Base-by-base conservation (phyloP, 2,797 vertebrate genomes). In the Diglossa cyanea region DNA sequence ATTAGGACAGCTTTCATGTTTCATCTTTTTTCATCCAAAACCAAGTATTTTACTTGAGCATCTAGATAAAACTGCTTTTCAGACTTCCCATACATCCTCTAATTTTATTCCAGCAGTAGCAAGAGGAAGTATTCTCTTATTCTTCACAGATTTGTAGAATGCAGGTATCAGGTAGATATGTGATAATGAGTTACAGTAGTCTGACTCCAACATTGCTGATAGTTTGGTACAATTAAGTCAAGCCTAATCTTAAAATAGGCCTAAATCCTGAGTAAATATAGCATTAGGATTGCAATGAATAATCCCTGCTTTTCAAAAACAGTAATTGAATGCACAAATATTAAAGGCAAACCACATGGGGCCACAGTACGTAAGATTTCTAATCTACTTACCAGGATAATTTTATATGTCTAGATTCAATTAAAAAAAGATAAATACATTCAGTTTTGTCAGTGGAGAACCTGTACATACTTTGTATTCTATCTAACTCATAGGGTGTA, bases 381-480 rank as follows among this genome's bases (percentile, higher is more conserved):
- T 97, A 97, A 98, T 98, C 96, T 97, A 94, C 93, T 98, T 98
- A 97, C 94, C 88, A 79, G 91, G 70, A 96, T 96, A 70, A 96
- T 95, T 94, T 95, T 94, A 79, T 83, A 95, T 93, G 57, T 55
- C 89, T 96, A 95, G 94, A 73, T 89, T 96, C 92, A 97, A 98
- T 97, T 97, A 97, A 95, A 97, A 97, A 96, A 95, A 95, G 93
- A 96, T 89, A 95, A 97, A 96, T 95, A 71, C 62, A 76, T 82
- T 93, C 81, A 18, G 73, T 75, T 97, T 95, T 94, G 90, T 96
- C 84, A 85, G 84, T 91, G 81, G 82, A 96, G 86, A 93, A 96
- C 86, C 20, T 90, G 84, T 82, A 87, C 53, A 78, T 95, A 87
- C 80, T 97, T 96, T 67, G 35, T 79, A 68, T 86, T 95, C 50